Evolutionary conservation across 2,888 invertebrate species (phyloP), one percentile per base, ranked within the genome.

Genomic region (Eucriotettix oculatus): DNA sequence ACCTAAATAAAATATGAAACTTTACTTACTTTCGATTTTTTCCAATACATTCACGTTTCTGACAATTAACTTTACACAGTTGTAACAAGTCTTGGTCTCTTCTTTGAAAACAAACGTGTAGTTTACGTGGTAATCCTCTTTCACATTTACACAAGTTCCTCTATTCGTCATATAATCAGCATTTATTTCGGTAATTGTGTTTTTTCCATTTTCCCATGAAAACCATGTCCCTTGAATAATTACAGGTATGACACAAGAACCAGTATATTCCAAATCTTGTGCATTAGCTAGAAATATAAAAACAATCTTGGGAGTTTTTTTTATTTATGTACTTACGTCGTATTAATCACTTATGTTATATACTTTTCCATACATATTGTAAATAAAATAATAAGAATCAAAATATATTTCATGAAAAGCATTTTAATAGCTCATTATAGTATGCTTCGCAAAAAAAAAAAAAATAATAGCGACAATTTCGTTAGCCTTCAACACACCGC

Each of bases 201-300:
- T 89, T 67, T 79, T 78, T 11, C 90, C 90, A 75, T 84, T 84
- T 78, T 94, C 93, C 79, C 90, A 87, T 3, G 91, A 92, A 74
- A 91, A 94, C 94, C 94, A 94, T 43, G 88, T 81, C 62, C 92
- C 93, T 68, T 90, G 79, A 57, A 94, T 73, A 55, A 89, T 84
- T 64, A 81, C 70, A 42, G 93, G 92, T 69, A 93, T 88, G 41
- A 80, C 78, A 71, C 91, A 91, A 41, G 48, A 48, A 5, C n/a
- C 48, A 48, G 48, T 29, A 29, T 29, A 29, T 29, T 29, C 7
- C 29, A 7, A 29, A 7, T 29, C 29, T 29, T 29, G 29, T 29
- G 29, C 29, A 29, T 29, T 5, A 29, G 29, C 29, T 29, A 29
- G 29, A 29, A 29, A 29, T 29, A 29, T 29, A 29, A 29, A 29